A percentile compares a stretch with the other conserved stretches of the same genome.
Conservation (phyloP, 2,113 vertebrate species). For the Eira barbara region DNA sequence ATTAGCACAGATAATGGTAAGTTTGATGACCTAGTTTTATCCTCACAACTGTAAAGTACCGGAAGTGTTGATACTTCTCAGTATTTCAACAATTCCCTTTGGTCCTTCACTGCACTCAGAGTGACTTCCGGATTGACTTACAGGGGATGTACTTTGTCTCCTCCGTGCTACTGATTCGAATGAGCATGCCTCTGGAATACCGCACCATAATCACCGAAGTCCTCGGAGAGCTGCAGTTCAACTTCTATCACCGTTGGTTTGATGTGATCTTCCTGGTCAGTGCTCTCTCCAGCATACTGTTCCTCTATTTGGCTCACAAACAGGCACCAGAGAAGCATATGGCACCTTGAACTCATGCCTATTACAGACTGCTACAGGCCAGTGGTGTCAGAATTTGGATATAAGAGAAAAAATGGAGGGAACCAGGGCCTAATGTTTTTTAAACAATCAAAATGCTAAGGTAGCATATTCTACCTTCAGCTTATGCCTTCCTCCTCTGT, state of each 20-base stretch:
- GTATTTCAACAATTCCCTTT: not conserved
- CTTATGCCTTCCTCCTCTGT: not conserved
- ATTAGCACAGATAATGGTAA: slow-evolving; percentile 99
- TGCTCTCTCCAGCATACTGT: slow-evolving; percentile 97
- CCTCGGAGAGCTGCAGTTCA: slow-evolving; percentile 97
- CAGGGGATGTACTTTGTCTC: slow-evolving; percentile 99
- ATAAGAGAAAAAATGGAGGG: not conserved
- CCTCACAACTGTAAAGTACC: not conserved
- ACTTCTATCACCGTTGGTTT: slow-evolving; percentile 99
- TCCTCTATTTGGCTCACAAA: slow-evolving; percentile 98
- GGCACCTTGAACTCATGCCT: slow-evolving; percentile 77
- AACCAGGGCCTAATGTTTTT: not conserved
- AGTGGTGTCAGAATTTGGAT: not conserved
- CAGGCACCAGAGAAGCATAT: slow-evolving; percentile 98
- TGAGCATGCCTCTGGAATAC: slow-evolving; percentile 98
- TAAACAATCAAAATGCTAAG: not conserved
- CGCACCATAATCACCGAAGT: slow-evolving; percentile 97
- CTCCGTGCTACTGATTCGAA: slow-evolving; percentile 95
- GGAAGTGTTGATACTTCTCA: not conserved
- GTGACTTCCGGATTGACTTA: not conserved
- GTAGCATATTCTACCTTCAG: not conserved
- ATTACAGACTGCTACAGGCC: not conserved
- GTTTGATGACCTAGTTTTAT: slow-evolving; percentile 61
- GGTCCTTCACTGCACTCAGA: not conserved
- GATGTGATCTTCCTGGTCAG: slow-evolving; percentile 99